Evolutionary conservation across 2,888 invertebrate genomes (phyloP).

Genomic region (Eupeodes latifasciatus): DNA sequence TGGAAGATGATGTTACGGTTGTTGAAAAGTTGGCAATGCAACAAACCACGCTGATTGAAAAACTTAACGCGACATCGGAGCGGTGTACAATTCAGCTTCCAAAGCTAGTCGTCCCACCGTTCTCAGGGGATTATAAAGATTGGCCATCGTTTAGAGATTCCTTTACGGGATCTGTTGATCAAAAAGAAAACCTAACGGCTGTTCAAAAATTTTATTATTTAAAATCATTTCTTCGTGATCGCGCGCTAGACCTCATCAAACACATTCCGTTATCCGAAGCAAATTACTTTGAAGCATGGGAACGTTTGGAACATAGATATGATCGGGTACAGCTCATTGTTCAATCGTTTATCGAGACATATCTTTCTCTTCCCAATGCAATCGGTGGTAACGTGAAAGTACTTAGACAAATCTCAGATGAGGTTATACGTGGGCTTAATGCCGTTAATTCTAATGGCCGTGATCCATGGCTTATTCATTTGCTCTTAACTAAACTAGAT

Average conservation of each 20-base stretch:
- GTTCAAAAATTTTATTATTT: not conserved
- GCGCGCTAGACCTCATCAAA: not conserved
- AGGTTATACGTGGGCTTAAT: conserved; percentile 2
- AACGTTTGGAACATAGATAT: not conserved
- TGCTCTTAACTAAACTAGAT: not conserved
- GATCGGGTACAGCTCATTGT: not conserved
- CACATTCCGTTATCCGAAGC: not conserved
- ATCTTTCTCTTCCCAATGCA: not conserved
- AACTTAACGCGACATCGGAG: too few species aligned
- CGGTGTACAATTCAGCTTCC: not conserved
- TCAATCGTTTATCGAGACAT: not conserved
- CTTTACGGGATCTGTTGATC: not conserved
- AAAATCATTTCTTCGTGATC: not conserved
- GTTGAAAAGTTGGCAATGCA: not conserved
- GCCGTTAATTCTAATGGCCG: not conserved
- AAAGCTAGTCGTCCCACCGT: not conserved
- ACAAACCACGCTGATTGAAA: too few species aligned
- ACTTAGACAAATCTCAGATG: not conserved
- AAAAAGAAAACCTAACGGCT: not conserved
- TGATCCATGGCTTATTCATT: conserved; percentile 2
- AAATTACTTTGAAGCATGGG: not conserved
- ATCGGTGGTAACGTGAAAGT: not conserved
- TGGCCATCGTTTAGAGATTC: conserved; percentile 3
- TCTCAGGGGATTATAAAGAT: not conserved
- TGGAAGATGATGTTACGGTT: not conserved